phyloP scores from a whole-genome alignment of 1,140 invertebrate genomes.

The Neuroterus valhalla region DNA sequence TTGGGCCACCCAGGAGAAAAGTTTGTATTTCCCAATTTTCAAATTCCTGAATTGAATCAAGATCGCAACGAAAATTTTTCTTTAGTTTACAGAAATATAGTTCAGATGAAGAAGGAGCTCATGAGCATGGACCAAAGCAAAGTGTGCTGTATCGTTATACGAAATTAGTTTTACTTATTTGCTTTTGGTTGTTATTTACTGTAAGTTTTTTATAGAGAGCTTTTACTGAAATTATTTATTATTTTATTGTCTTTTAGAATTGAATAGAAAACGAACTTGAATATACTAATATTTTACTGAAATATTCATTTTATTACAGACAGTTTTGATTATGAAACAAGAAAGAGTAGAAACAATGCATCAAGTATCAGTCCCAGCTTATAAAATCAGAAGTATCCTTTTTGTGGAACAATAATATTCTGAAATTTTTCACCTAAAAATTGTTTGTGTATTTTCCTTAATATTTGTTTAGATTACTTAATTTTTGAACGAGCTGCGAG shows the following conservation, averaged over 20 bases:
- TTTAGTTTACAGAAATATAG: background rate
- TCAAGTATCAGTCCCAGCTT: conserved; percentile 77
- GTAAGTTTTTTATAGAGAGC: conserved; percentile 51
- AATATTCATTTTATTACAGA: conserved; percentile 71
- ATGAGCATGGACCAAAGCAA: conserved; percentile 30
- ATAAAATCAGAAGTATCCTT: conserved; percentile 67
- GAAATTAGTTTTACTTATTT: conserved; percentile 57
- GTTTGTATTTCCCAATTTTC: background rate
- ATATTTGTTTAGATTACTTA: conserved; percentile 36
- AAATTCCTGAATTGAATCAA: background rate
- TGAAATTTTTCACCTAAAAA: background rate
- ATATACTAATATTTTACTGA: background rate
- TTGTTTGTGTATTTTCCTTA: conserved; percentile 35
- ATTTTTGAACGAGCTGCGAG: conserved; percentile 30
- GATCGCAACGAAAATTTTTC: background rate
- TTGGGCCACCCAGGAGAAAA: background rate
- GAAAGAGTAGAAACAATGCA: conserved; percentile 78
- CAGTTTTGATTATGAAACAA: conserved; percentile 80
- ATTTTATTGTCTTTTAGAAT: too few species aligned
- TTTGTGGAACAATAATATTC: conserved; percentile 34
- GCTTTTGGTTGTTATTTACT: conserved; percentile 64
- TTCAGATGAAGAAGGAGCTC: background rate
- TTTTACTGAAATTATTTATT: conserved; percentile 32
- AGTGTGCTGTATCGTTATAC: conserved; percentile 54
- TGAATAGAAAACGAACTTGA: too few species aligned